Conservation (phyloP, 2,797 vertebrate genomes). For the Phalloptychus januarius region DNA sequence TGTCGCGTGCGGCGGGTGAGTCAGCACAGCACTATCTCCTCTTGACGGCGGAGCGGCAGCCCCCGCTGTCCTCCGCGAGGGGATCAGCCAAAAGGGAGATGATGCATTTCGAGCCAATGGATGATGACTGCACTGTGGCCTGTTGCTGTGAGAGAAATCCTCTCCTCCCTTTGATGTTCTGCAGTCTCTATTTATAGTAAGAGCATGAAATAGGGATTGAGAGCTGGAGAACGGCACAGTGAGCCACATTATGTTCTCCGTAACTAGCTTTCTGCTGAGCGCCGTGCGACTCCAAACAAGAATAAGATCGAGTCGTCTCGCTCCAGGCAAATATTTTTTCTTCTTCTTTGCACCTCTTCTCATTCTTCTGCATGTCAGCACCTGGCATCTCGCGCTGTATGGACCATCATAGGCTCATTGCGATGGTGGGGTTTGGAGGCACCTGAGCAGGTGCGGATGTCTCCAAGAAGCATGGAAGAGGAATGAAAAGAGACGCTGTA, state of each 20-base stretch:
- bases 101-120: conserved; percentile 47
- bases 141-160: conserved; percentile 59
- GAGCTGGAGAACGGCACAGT: conserved; percentile 44
- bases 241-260: conserved; percentile 46
- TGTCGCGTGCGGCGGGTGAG: conserved; percentile 44
- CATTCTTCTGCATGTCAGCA: conserved; percentile 10
- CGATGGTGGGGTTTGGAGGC: conserved; percentile 13
- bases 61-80: conserved; percentile 19
- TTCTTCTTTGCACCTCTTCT: conserved; percentile 18
- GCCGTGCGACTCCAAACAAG: conserved; percentile 37
- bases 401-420: conserved; percentile 32
- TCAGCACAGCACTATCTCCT: conserved; percentile 63
- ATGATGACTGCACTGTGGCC: conserved; percentile 56
- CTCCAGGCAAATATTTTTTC: conserved; percentile 4
- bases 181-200: conserved; percentile 64
- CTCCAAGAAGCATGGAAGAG: conserved; percentile 8
- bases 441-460: neutral
- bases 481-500: conserved; percentile 4
- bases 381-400: conserved; percentile 11
- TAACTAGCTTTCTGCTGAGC: conserved; percentile 49
- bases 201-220: conserved; percentile 37
- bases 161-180: conserved; percentile 66
- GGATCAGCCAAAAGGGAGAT: conserved; percentile 43
- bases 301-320: conserved; percentile 28
- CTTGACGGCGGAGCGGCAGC: conserved; percentile 22